These are phyloP conservation scores for Drosophila simulans DNA, from an alignment of 1,140 invertebrate genomes.

Conservation along the genomic window DNA sequence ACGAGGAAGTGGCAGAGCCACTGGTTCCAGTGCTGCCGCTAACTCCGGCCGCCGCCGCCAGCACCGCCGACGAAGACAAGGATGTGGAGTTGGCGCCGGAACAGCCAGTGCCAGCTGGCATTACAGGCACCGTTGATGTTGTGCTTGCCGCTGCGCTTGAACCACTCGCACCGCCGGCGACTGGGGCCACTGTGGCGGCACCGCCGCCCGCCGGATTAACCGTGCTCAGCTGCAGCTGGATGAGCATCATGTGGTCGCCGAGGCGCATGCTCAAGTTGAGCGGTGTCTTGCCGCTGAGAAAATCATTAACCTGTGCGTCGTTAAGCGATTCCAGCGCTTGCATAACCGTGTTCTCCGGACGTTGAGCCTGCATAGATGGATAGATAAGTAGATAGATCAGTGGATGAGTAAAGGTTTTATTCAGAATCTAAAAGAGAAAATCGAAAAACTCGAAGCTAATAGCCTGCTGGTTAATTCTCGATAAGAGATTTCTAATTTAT, in stretches of 20 bases:
- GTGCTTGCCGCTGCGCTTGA: background rate
- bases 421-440: background rate
- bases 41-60: background rate
- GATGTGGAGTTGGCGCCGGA: conserved; percentile 6
- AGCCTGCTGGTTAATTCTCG: too few species aligned
- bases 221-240: conserved; percentile 96
- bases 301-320: conserved; percentile 97
- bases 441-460: too few species aligned
- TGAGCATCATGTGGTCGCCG: conserved; percentile 98
- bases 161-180: conserved; percentile 5
- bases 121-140: conserved; percentile 6
- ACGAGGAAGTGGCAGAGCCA: background rate
- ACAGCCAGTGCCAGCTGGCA: conserved; percentile 34
- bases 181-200: conserved; percentile 22
- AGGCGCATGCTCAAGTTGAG: conserved; percentile 97
- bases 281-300: conserved; percentile 96
- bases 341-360: conserved; percentile 96
- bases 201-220: conserved; percentile 85
- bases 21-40: background rate
- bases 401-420: background rate
- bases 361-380: conserved; percentile 89
- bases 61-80: background rate
- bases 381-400: background rate
- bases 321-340: conserved; percentile 97
- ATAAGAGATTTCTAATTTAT: too few species aligned